Evolutionary conservation across 2,113 vertebrate species (phyloP).

Genomic region (Sceloporus undulatus): DNA sequence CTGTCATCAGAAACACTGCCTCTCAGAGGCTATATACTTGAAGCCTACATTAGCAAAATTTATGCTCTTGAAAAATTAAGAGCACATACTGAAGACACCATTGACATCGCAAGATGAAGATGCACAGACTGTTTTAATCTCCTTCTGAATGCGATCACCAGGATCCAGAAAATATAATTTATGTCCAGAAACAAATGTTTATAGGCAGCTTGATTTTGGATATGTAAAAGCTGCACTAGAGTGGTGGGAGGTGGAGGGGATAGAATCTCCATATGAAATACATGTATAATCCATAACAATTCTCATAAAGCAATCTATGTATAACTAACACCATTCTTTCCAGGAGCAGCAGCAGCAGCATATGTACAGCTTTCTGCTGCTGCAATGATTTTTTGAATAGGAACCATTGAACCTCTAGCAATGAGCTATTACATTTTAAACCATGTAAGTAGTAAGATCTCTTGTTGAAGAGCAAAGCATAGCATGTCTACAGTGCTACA

Average conservation of each 20-base stretch:
- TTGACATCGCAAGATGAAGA: neutral
- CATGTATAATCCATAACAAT: neutral
- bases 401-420: too few relatives aligned
- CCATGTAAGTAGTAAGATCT: constrained; percentile 25
- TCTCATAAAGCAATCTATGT: too few relatives aligned
- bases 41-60: neutral
- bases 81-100: neutral
- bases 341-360: neutral
- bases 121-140: neutral
- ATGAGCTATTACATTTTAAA: neutral
- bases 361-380: neutral
- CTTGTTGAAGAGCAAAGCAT: constrained; percentile 31
- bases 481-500: neutral
- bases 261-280: neutral
- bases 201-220: too few relatives aligned
- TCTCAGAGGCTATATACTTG: too few relatives aligned
- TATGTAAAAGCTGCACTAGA: too few relatives aligned
- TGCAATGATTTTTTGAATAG: neutral
- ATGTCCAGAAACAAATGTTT: too few relatives aligned
- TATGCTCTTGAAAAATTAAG: neutral
- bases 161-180: too few relatives aligned
- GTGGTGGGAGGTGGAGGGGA: too few relatives aligned
- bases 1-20: too few relatives aligned
- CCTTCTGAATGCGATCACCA: neutral
- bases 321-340: neutral